Base-by-base conservation (phyloP, 1,140 invertebrate genomes). In the Rhizoglyphus robini region DNA sequence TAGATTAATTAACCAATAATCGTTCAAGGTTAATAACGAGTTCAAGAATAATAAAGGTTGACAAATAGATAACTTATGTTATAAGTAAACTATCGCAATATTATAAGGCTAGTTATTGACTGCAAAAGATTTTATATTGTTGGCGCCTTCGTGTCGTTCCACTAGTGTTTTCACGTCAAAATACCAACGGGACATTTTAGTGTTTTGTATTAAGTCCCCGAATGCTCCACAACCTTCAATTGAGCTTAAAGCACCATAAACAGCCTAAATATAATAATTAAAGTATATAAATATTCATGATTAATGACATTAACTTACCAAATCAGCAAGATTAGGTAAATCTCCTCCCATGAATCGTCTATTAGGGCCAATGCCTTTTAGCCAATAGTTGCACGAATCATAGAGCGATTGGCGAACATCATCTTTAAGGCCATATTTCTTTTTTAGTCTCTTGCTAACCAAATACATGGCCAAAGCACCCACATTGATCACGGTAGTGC, bases 211-310 rank as follows among this genome's bases (percentile, higher is more conserved):
- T 27, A 89, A 77, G 74, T 98, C 95, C 71, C 86, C 76, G 74
- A 98, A 98, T 3, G 95, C 91, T 58, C 80, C 70, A 73, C 92
- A 97, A 0, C 95, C 95, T 79, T 96, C 92, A 73, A 98, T 96
- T 72, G 93, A 94, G 70, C 83, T 90, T 2, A 99, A 77, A 13
- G 94, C 83, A 15, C 95, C 96, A 76, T 88, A 99, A 0, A 98
- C 87, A 4, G 90, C 83, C 80, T 80, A 64, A 34, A 73, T 74
- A 31, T 34, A 61, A 63, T 59, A 57, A 23, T 47, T 25, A 62
- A n/a, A 68, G 67, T 58, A 15, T 46, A 61, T 30, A 54, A 36
- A 51, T 48, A 27, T 29, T n/a, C 41, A 66, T 69, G 67, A 5
- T 46, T n/a, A 66, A 27, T 51, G 31, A 69, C 2, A 20, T 62